Evolutionary conservation across 2,888 invertebrate species (phyloP), one percentile per base, ranked within the genome.

Genomic region (Hydraecia micacea): DNA sequence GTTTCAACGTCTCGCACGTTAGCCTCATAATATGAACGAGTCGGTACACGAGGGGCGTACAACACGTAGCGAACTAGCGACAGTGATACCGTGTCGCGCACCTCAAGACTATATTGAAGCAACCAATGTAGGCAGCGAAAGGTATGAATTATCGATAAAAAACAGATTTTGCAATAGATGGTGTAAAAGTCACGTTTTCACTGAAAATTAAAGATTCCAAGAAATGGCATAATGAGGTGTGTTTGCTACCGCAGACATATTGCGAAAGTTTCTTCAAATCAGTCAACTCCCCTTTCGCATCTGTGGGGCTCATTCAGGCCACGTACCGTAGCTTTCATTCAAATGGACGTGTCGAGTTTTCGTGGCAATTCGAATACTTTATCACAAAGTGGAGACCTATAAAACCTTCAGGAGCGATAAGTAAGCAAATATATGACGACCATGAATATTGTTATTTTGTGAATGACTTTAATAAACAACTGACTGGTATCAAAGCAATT

Each of bases 271-370:
- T 83, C 79, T 87, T 83, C 81, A 90, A 92, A 91, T 90, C 90
- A 89, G 86, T 89, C 87, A 87, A 84, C 85, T 82, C 81, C 79
- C 77, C 63, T 78, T 81, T 66, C 80, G 72, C 78, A 73, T 72
- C 78, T 78, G 71, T 65, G 36, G 84, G 87, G 77, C 86, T 88
- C 89, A 92, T 92, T 92, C 92, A 89, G 75, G 72, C 88, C 92
- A 92, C 92, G 92, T 91, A 87, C 85, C 78, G 86, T 90, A 88
- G 90, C 92, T 91, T 91, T 92, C 92, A 92, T 92, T 92, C 91
- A 92, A 92, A 92, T 90, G 88, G 90, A 92, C 91, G 91, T 89
- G 91, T 89, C 89, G 90, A 89, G 84, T 86, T 88, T 82, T 86
- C 89, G 90, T 88, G 88, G 91, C 91, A 91, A 90, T 89, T 91